Evolutionary conservation across 2,888 invertebrate species (phyloP), one percentile per base, ranked within the genome.

Genomic region (Polylopha cassiicola): DNA sequence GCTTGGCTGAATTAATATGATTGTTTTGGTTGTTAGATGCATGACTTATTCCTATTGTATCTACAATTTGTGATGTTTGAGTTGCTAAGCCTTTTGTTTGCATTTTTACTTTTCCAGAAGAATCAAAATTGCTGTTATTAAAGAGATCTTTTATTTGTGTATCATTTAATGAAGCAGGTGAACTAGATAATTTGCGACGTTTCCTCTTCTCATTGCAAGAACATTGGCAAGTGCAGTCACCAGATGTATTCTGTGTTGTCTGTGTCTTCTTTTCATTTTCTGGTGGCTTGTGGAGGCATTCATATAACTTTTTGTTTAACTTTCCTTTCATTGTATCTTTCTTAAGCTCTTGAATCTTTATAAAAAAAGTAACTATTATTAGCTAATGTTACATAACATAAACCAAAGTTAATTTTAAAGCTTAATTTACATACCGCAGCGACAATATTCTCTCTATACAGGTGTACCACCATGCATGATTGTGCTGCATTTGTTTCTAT

Each of bases 401-500:
- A 13, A 18, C 20, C 28, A 7, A 27, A 4, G 14, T 24, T 15
- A 17, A 21, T 26, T 17, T 4, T 8, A 20, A 4, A 16, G 28
- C 5, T 17, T 24, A 24, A 9, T 11, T 33, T 36, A 53, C 58
- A 58, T 64, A 86, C 86, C 70, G 61, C 67, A 34, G 63, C 21
- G 7, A 70, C 49, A 38, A 86, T 74, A 47, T 74, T 74, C 45
- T 70, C 70, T 47, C 85, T 65, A 49, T 86, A 86, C 4, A 86
- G 50, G 26, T 82, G 75, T 2, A 73, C 71, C 8, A 81, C 73
- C 85, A 86, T 86, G 36, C 79, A 77, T 9, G 69, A 65, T 38
- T 76, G 74, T 3, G 78, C 80, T 27, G 86, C 86, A 39, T 69
- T 63, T 50, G 68, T 69, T 61, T 86, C 86, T 37, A 86, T 68